Percentiles rank a stretch among this genome's conserved stretches.
phyloP scores from a whole-genome alignment of 2,113 vertebrate genomes.

The Collichthys lucidus region DNA sequence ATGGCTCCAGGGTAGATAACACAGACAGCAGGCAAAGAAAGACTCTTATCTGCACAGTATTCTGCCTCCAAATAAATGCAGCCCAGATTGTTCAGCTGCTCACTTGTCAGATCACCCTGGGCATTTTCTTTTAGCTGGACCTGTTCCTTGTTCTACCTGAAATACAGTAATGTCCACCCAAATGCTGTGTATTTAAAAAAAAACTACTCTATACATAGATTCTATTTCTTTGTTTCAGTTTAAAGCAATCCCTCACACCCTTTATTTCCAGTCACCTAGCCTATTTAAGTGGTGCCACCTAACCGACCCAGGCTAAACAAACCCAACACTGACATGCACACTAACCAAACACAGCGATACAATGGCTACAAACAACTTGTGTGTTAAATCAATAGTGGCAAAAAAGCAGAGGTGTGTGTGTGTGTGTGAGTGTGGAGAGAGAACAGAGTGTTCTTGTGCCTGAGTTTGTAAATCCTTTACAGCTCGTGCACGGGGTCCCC shows the following conservation, averaged over 20 bases:
- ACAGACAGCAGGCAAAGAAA: slow-evolving; percentile 53
- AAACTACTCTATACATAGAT: not conserved
- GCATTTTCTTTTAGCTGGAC: slow-evolving; percentile 56
- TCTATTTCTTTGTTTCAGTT: slow-evolving; percentile 4
- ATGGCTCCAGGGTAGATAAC: slow-evolving; percentile 72
- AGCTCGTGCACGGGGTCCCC: slow-evolving; percentile 57
- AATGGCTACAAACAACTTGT: slow-evolving; percentile 70
- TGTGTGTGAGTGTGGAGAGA: slow-evolving; percentile 46
- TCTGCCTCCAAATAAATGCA: slow-evolving; percentile 52
- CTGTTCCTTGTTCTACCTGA: slow-evolving; percentile 40
- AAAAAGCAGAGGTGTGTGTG: slow-evolving; percentile 64
- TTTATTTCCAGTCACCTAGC: slow-evolving; percentile 34
- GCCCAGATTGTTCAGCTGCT: slow-evolving; percentile 57
- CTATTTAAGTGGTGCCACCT: slow-evolving; percentile 53
- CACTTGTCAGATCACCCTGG: slow-evolving; percentile 62
- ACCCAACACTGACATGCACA: slow-evolving; percentile 60
- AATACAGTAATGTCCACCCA: slow-evolving; percentile 4
- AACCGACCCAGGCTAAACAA: slow-evolving; percentile 63
- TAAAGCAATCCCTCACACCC: slow-evolving; percentile 12
- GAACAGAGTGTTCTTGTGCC: slow-evolving; percentile 80
- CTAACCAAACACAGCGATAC: slow-evolving; percentile 72
- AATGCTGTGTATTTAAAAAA: not conserved
- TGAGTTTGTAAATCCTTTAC: slow-evolving; percentile 71
- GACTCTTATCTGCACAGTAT: slow-evolving; percentile 62
- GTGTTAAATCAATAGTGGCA: slow-evolving; percentile 65